These are phyloP conservation scores for Luperina nickerlii DNA, from an alignment of 2,888 invertebrate species.

Conservation along the genomic window DNA sequence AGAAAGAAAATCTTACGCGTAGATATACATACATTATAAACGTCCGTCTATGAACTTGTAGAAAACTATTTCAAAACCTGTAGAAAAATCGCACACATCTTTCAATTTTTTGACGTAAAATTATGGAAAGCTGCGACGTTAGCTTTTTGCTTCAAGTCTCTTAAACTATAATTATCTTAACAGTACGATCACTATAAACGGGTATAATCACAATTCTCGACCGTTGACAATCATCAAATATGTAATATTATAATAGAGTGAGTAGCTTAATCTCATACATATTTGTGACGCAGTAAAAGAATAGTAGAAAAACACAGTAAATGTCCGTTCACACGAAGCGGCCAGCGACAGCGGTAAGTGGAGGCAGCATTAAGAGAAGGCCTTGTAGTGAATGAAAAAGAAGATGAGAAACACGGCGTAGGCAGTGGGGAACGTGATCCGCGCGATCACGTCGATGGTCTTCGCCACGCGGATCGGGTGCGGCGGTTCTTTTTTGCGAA, in stretches of 20 bases:
- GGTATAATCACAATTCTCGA: slow-evolving; percentile 82
- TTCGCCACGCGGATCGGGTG: slow-evolving; percentile 98
- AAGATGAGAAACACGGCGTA: slow-evolving; percentile 98
- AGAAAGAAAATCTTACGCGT: slow-evolving; percentile 73
- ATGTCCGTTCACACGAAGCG: slow-evolving; percentile 80
- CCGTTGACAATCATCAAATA: slow-evolving; percentile 76
- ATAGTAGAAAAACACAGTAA: slow-evolving; percentile 77
- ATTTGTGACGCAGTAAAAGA: slow-evolving; percentile 76
- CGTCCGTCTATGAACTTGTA: slow-evolving; percentile 72
- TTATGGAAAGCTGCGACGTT: slow-evolving; percentile 77
- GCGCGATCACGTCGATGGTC: slow-evolving; percentile 98
- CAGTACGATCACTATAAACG: slow-evolving; percentile 74
- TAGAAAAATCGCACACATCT: slow-evolving; percentile 80
- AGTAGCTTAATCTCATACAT: slow-evolving; percentile 72
- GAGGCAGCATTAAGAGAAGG: slow-evolving; percentile 92
- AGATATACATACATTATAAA: slow-evolving; percentile 75
- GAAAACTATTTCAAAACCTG: slow-evolving; percentile 88
- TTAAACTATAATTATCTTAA: slow-evolving; percentile 75
- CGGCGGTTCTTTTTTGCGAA: slow-evolving; percentile 97
- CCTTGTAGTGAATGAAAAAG: slow-evolving; percentile 98
- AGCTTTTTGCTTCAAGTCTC: slow-evolving; percentile 71
- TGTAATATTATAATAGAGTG: slow-evolving; percentile 74
- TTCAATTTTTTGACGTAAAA: slow-evolving; percentile 65
- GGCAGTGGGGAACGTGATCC: slow-evolving; percentile 98
- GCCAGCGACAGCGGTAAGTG: slow-evolving; percentile 73